A percentile compares a stretch with the other conserved stretches of the same genome.
phyloP scores from a whole-genome alignment of 2,113 vertebrate species.

The Caranx melampygus region DNA sequence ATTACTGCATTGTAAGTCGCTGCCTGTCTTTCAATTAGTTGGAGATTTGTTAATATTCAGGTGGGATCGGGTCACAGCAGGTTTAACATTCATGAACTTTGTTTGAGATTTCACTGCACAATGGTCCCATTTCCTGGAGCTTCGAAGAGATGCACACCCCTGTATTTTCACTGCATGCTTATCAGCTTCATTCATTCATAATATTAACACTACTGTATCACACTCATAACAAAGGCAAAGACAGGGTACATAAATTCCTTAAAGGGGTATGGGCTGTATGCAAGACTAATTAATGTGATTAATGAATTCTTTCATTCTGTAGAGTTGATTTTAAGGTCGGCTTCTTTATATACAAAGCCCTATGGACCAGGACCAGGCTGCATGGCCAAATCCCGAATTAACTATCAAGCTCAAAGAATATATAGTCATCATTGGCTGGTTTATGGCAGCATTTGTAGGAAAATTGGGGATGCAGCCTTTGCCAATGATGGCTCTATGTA shows the following conservation, averaged over 20 bases:
- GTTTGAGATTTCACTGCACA: constrained; percentile 10
- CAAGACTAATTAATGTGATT: constrained; percentile 29
- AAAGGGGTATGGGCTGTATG: not conserved
- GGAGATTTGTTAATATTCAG: constrained; percentile 44
- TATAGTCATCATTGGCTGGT: too few relatives aligned
- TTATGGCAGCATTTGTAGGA: too few relatives aligned
- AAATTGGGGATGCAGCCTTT: too few relatives aligned
- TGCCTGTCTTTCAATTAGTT: constrained; percentile 31
- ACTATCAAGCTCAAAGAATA: too few relatives aligned
- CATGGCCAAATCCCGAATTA: too few relatives aligned
- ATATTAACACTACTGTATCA: not conserved
- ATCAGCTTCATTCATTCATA: not conserved
- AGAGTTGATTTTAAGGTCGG: too few relatives aligned
- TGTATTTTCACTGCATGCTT: not conserved
- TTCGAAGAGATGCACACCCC: not conserved
- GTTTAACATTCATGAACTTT: constrained; percentile 29
- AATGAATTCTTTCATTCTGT: not conserved
- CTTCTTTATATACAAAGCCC: too few relatives aligned
- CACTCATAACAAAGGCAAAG: not conserved
- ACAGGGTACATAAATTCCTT: not conserved
- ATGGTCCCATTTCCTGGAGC: not conserved
- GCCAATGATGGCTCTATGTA: too few relatives aligned
- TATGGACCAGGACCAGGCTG: too few relatives aligned
- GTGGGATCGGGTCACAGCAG: constrained; percentile 15
- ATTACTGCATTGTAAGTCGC: constrained; percentile 33